Conservation (phyloP, 2,888 invertebrate species). For the Eurois occulta region DNA sequence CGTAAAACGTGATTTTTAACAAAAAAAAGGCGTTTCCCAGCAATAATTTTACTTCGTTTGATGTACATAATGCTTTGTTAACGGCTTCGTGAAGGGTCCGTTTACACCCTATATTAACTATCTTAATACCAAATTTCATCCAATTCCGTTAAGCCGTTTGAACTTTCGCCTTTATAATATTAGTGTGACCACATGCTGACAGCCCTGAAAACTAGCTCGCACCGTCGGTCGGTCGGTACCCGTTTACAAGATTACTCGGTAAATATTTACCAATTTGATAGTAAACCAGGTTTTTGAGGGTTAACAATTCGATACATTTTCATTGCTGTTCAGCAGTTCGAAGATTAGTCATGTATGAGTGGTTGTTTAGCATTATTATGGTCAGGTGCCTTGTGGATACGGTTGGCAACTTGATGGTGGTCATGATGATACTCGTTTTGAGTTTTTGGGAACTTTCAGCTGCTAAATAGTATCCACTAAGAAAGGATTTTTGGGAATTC, state of each 20-base stretch:
- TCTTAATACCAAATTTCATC: neutral
- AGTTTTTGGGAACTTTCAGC: no score
- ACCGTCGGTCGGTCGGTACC: constrained; percentile 20
- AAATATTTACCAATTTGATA: constrained; percentile 59
- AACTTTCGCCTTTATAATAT: neutral
- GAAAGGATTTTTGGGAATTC: no score
- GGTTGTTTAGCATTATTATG: no score
- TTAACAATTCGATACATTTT: constrained; percentile 14
- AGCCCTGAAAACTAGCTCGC: constrained; percentile 34
- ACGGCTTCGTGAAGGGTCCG: no score
- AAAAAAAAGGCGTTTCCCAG: no score
- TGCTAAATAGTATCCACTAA: no score
- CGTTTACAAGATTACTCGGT: constrained; percentile 42
- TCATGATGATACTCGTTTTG: no score
- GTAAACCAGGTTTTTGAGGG: constrained; percentile 23
- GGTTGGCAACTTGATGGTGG: neutral
- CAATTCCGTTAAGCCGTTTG: neutral
- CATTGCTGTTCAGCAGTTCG: constrained; percentile 4
- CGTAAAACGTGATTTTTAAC: no score
- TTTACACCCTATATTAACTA: no score
- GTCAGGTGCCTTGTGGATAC: neutral
- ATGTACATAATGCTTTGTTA: no score
- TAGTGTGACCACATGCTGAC: neutral
- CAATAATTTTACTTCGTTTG: no score
- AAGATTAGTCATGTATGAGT: neutral